A percentile compares a stretch with the other conserved stretches of the same genome.
Evolutionary conservation across 2,797 vertebrate species (phyloP).

Genomic region (Acipenser ruthenus): DNA sequence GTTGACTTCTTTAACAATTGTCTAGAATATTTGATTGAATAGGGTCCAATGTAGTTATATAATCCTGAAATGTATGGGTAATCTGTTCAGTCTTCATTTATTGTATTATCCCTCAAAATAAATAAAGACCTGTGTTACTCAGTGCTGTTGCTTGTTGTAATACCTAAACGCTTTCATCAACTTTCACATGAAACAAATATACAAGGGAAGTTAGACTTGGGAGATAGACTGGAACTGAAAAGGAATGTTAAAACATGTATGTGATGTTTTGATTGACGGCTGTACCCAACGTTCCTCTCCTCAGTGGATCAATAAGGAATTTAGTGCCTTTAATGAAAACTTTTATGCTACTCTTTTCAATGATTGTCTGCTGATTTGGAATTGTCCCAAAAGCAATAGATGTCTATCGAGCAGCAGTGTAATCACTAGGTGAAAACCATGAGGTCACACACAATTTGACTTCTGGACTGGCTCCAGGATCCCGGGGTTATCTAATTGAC

Average conservation of each 20-base stretch:
- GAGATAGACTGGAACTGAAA: neutral
- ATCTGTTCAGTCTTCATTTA: no score
- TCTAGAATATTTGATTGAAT: no score
- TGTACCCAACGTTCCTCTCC: neutral
- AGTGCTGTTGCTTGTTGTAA: no score
- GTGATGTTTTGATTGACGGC: neutral
- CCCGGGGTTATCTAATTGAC: neutral
- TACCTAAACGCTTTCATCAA: no score
- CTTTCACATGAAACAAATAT: no score
- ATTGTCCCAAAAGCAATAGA: neutral
- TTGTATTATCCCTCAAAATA: no score
- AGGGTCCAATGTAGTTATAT: no score
- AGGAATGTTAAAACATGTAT: neutral
- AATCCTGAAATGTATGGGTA: no score
- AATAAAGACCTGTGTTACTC: no score
- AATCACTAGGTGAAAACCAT: neutral
- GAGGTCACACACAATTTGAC: neutral
- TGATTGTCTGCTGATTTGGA: constrained; percentile 8
- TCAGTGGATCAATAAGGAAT: constrained; percentile 1
- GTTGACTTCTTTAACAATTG: no score
- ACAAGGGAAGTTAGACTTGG: neutral
- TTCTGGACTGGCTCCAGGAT: neutral
- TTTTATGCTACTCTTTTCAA: neutral
- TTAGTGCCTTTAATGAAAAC: neutral
- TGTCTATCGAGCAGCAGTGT: neutral